Base-by-base conservation (phyloP, 2,113 vertebrate species). In the Kobus ellipsiprymnus region DNA sequence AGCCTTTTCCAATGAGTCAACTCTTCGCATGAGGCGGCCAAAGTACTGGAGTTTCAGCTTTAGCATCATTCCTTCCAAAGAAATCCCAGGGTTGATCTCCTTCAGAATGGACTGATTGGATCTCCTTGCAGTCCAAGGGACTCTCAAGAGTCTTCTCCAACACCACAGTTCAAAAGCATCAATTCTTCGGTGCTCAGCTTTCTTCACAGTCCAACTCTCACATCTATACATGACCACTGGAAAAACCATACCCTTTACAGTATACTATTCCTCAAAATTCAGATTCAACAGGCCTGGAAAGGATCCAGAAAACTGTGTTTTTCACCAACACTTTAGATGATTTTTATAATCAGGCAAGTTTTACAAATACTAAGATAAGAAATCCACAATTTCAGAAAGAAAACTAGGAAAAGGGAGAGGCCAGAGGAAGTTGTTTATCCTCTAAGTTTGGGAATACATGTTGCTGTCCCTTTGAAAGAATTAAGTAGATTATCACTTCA, bases 311-410 rank as follows among this genome's bases (percentile, higher is more conserved):
- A 87, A 91, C 1, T 96, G 62, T 64, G 57, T 80, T 96, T 96
- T 93, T 87, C 19, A 90, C 6, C 11, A 62, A 89, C 57, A 90
- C 23, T 87, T 92, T 27, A 83, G 71, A 90, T 57, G 44, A 91
- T 64, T 59, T 91, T 85, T 71, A 52, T 84, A 96, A 91, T 91
- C 36, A 64, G 50, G 36, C 36, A 97, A 91, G 85, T 93, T 91
- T 84, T 77, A 23, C 36, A 97, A 96, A 93, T n/a, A 88, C 5
- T 33, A 95, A 91, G 36, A 85, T 54, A 87, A 89, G 57, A 97
- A 77, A 13, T 94, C 52, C n/a, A n/a, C 12, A n/a, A 82, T 87
- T 96, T 96, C 48, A 82, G 59, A 92, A 93, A 74, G 82, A 91
- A 93, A 87, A 87, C 9, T 40, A 64, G 12, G 33, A 95, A 96